phyloP scores from a whole-genome alignment of 2,113 vertebrate genomes.

The Monopterus albus region DNA sequence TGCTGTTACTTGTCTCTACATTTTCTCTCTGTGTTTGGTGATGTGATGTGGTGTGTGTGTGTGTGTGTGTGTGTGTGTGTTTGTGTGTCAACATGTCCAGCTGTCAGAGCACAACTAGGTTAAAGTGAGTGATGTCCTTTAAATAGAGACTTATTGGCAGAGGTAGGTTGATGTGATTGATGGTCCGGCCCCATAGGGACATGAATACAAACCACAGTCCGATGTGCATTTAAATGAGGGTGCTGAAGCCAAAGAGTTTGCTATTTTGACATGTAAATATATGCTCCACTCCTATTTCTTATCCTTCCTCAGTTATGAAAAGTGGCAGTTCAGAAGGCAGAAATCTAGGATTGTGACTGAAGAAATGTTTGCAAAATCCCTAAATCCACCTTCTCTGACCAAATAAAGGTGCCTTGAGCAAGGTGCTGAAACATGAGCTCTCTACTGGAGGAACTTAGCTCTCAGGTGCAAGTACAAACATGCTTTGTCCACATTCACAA shows the following conservation, averaged over 20 bases:
- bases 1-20: neutral
- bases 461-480: neutral
- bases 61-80: slow-evolving; percentile 22
- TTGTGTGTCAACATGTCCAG: slow-evolving; percentile 48
- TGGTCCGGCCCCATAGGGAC: slow-evolving; percentile 26
- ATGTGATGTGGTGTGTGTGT: slow-evolving; percentile 3
- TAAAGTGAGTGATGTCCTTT: slow-evolving; percentile 53
- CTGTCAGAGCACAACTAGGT: slow-evolving; percentile 48
- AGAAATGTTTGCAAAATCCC: neutral
- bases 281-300: neutral
- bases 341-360: neutral
- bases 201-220: slow-evolving; percentile 15
- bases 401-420: slow-evolving; percentile 31
- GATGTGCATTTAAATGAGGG: neutral
- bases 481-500: neutral
- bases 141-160: slow-evolving; percentile 48
- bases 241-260: neutral
- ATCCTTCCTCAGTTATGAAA: neutral
- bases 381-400: neutral
- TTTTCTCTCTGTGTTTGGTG: slow-evolving; percentile 1
- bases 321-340: no score
- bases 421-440: slow-evolving; percentile 8
- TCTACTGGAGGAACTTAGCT: neutral
- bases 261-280: neutral
- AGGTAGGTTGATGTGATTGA: slow-evolving; percentile 44